Evolutionary conservation across 2,888 invertebrate genomes (phyloP).

Genomic region (Myathropa florea): DNA sequence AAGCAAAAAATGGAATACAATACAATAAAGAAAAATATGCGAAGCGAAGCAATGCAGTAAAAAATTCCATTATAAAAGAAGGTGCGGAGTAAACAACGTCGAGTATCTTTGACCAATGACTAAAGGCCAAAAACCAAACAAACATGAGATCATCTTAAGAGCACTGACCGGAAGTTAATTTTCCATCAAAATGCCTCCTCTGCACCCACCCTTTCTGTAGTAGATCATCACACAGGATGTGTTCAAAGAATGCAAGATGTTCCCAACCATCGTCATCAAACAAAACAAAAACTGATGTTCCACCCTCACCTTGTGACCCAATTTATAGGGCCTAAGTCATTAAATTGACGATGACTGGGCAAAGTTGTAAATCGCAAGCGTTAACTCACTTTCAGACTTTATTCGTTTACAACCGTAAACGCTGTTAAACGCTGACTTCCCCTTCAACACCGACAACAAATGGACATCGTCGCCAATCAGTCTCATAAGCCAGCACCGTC

Average conservation of each 20-base stretch:
- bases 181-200: no score
- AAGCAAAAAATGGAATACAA: no score
- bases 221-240: not conserved
- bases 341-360: not conserved
- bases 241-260: not conserved
- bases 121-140: no score
- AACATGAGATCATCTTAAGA: no score
- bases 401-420: not conserved
- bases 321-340: not conserved
- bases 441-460: not conserved
- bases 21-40: no score
- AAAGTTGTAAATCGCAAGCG: not conserved
- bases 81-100: no score
- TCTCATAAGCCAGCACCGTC: not conserved
- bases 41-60: no score
- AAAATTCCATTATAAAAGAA: no score
- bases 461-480: conserved; percentile 6
- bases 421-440: not conserved
- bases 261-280: no score
- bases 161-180: no score
- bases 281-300: not conserved
- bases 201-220: no score
- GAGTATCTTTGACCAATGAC: no score
- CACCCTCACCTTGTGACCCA: not conserved
- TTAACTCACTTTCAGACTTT: not conserved